Conservation (phyloP, 2,113 vertebrate species). For the Bos taurus region DNA sequence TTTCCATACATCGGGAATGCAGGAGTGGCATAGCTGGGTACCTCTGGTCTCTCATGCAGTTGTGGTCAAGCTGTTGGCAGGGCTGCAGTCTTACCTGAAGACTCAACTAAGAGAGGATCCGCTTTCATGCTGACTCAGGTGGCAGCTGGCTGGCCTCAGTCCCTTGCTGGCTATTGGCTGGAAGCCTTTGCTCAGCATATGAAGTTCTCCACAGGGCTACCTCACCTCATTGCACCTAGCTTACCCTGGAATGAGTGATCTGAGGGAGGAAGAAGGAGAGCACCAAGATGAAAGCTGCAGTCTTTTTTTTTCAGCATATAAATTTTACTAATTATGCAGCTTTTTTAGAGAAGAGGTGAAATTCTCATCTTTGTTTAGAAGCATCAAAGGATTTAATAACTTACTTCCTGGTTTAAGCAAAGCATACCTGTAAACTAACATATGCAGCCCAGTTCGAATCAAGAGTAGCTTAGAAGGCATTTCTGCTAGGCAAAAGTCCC, state of each 20-base stretch:
- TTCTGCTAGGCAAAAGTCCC: background rate
- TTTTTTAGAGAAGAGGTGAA: slow-evolving; percentile 23
- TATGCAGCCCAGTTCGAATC: background rate
- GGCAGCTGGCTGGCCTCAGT: background rate
- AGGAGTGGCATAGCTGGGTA: background rate
- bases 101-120: background rate
- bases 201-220: background rate
- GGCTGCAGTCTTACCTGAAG: background rate
- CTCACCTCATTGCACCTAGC: background rate
- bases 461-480: background rate
- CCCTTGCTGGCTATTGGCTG: background rate
- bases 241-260: background rate
- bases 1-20: background rate
- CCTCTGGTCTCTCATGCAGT: background rate
- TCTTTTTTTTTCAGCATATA: background rate
- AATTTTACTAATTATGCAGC: background rate
- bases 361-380: slow-evolving; percentile 42
- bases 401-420: background rate
- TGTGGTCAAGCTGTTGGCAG: background rate
- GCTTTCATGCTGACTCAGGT: background rate
- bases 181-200: background rate
- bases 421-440: background rate
- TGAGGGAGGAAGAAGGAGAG: background rate
- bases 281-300: background rate
- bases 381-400: slow-evolving; percentile 47